Conservation (phyloP, 2,888 invertebrate species). For the Pardosa pseudoannulata region DNA sequence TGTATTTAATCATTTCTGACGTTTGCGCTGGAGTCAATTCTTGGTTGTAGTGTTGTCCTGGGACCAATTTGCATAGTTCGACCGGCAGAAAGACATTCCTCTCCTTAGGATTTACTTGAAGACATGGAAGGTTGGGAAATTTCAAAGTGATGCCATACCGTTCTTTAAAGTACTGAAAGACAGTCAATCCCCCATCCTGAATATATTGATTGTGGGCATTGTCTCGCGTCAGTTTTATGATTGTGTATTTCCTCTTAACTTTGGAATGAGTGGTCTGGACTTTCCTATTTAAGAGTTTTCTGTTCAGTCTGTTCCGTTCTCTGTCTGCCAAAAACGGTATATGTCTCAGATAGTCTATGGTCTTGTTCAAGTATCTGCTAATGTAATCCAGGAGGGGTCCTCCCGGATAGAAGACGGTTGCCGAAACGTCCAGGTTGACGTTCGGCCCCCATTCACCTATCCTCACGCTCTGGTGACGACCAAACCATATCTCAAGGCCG, state of each 20-base stretch:
- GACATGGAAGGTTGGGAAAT: constrained; percentile 58
- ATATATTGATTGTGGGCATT: constrained; percentile 16
- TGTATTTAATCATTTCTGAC: constrained; percentile 46
- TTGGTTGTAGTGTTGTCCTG: constrained; percentile 37
- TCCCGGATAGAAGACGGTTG: constrained; percentile 29
- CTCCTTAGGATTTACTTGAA: constrained; percentile 34
- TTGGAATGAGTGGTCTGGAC: constrained; percentile 39
- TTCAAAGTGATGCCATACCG: constrained; percentile 27
- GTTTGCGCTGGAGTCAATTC: constrained; percentile 34
- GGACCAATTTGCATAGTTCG: constrained; percentile 51
- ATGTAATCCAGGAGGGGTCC: constrained; percentile 35
- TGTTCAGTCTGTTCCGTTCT: constrained; percentile 76
- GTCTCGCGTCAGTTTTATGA: constrained; percentile 4
- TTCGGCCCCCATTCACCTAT: constrained; percentile 41
- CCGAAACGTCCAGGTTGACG: constrained; percentile 48
- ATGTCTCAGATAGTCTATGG: background rate
- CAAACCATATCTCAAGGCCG: constrained; percentile 59
- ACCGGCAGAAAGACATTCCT: constrained; percentile 36
- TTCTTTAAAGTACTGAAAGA: constrained; percentile 39
- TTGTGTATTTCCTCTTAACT: constrained; percentile 27
- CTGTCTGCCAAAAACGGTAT: background rate
- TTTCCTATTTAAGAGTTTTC: constrained; percentile 78
- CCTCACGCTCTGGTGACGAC: constrained; percentile 51
- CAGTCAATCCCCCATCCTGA: background rate
- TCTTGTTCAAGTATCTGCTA: background rate